Evolutionary conservation across 1,140 invertebrate genomes (phyloP).

Genomic region (Halyomorpha halys): DNA sequence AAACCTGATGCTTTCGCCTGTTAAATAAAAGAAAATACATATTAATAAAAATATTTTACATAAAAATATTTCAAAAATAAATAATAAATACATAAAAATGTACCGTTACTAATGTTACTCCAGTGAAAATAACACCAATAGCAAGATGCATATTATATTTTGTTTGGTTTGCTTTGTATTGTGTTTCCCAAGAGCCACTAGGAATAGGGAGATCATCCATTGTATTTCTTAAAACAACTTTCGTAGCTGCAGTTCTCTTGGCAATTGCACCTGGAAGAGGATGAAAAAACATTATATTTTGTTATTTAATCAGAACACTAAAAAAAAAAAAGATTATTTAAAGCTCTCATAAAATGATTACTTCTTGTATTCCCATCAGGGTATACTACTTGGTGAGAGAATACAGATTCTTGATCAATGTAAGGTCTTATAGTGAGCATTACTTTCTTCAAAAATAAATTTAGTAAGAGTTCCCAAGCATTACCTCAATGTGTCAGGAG

Average conservation of each 20-base stretch:
- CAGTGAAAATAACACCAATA: slow-evolving; percentile 46
- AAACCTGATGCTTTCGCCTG: slow-evolving; percentile 22
- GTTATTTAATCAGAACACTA: too few relatives aligned
- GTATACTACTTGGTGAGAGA: too few relatives aligned
- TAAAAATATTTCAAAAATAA: not conserved
- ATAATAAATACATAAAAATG: slow-evolving; percentile 33
- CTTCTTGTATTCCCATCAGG: too few relatives aligned
- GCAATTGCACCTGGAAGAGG: not conserved
- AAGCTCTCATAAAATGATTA: too few relatives aligned
- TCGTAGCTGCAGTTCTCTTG: slow-evolving; percentile 4
- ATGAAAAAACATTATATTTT: not conserved
- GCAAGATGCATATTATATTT: slow-evolving; percentile 56
- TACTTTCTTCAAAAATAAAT: too few relatives aligned
- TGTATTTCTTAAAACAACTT: slow-evolving; percentile 30
- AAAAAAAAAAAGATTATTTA: too few relatives aligned
- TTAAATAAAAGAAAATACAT: slow-evolving; percentile 3
- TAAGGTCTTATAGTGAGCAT: too few relatives aligned
- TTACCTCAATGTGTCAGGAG: too few relatives aligned
- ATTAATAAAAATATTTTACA: not conserved
- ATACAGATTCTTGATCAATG: too few relatives aligned
- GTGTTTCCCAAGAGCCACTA: slow-evolving; percentile 57
- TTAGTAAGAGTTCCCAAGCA: too few relatives aligned
- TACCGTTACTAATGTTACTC: slow-evolving; percentile 48
- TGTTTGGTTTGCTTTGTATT: slow-evolving; percentile 49
- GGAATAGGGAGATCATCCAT: slow-evolving; percentile 66